These are phyloP conservation scores for Corticium candelabrum DNA, from an alignment of 37 sponge, comb jelly and placozoan genomes.

Conservation along the genomic window DNA sequence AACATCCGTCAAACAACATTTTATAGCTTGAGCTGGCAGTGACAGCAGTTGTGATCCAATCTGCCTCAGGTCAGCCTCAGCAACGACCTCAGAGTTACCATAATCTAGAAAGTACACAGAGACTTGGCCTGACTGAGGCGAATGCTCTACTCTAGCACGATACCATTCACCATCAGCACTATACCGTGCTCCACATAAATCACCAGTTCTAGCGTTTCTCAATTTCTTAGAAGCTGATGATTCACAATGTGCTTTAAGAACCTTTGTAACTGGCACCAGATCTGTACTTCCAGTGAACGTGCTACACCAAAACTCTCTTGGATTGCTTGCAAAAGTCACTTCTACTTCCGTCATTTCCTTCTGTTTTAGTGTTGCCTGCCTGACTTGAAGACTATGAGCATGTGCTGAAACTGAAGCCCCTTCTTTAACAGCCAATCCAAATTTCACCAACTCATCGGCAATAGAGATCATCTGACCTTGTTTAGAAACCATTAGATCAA, in stretches of 20 bases:
- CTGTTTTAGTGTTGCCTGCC: too few relatives aligned
- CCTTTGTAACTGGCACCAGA: neutral
- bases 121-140: neutral
- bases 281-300: too few relatives aligned
- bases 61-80: too few relatives aligned
- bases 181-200: conserved; percentile 8
- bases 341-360: neutral
- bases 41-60: too few relatives aligned
- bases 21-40: neutral
- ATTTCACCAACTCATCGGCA: too few relatives aligned
- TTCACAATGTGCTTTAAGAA: neutral
- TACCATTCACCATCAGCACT: conserved; percentile 5
- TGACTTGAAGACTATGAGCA: too few relatives aligned
- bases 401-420: too few relatives aligned
- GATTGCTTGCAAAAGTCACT: too few relatives aligned
- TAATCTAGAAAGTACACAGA: conserved; percentile 49
- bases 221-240: neutral
- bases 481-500: too few relatives aligned
- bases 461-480: too few relatives aligned
- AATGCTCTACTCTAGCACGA: neutral
- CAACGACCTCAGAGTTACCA: conserved; percentile 46
- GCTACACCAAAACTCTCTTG: too few relatives aligned
- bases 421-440: too few relatives aligned
- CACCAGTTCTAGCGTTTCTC: neutral
- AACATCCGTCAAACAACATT: neutral